These are phyloP conservation scores for Crypturellus tataupa DNA, from an alignment of 2,797 vertebrate species.

Conservation along the genomic window DNA sequence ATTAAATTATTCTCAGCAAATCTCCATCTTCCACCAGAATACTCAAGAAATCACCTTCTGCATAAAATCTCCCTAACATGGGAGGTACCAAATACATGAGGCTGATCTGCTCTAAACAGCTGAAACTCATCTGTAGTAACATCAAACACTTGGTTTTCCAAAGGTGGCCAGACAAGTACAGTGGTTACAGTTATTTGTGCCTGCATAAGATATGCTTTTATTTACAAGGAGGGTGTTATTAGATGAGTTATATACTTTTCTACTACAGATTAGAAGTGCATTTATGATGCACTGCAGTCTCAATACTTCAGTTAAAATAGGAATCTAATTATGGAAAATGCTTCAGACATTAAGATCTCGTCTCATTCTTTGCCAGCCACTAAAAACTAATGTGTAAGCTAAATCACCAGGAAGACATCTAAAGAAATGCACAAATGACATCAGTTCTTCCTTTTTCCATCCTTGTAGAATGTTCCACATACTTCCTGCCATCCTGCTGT, in stretches of 20 bases:
- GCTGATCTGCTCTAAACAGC: too few species aligned
- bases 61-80: not conserved
- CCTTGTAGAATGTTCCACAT: fast-evolving
- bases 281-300: not conserved
- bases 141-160: not conserved
- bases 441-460: not conserved
- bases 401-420: not conserved
- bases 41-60: not conserved
- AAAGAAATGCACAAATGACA: not conserved
- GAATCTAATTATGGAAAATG: not conserved
- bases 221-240: not conserved
- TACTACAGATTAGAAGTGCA: not conserved
- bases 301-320: not conserved
- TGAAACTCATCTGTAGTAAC: not conserved
- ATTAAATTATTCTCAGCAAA: not conserved
- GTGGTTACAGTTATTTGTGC: not conserved
- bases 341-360: not conserved
- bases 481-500: not conserved
- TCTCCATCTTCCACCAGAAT: not conserved
- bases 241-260: not conserved
- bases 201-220: not conserved
- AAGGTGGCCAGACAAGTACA: not conserved
- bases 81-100: not conserved
- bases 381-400: not conserved
- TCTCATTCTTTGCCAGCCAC: not conserved